Evolutionary conservation across 2,113 vertebrate genomes (phyloP).

Genomic region (Cyphomyrus discorhynchus): DNA sequence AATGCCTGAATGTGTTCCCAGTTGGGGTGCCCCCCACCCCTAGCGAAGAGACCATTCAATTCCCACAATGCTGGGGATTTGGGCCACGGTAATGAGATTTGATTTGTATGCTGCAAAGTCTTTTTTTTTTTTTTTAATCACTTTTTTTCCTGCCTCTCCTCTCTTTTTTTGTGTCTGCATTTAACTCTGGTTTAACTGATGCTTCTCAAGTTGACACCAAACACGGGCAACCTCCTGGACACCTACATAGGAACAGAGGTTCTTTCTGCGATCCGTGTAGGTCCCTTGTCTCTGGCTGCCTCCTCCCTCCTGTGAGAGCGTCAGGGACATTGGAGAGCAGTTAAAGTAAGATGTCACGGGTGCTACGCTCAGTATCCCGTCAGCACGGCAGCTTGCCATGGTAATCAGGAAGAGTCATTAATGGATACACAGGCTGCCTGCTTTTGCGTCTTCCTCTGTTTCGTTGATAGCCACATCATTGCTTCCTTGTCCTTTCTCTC

Average conservation of each 20-base stretch:
- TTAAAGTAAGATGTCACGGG: slow-evolving; percentile 2
- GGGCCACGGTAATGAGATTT: slow-evolving; percentile 65
- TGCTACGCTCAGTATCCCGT: not conserved
- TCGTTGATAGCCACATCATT: not conserved
- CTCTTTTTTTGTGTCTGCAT: not conserved
- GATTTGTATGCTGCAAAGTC: slow-evolving; percentile 61
- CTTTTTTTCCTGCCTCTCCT: slow-evolving; percentile 12
- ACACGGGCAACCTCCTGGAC: not conserved
- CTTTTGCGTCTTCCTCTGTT: not conserved
- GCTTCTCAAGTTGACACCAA: not conserved
- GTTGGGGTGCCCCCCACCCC: slow-evolving; percentile 53
- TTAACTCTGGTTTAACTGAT: not conserved
- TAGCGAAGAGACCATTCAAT: slow-evolving; percentile 53
- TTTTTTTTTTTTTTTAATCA: slow-evolving; percentile 26
- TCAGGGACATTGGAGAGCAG: not conserved
- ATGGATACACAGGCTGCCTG: not conserved
- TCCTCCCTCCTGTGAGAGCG: not conserved
- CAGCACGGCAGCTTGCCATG: not conserved
- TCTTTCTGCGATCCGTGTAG: not conserved
- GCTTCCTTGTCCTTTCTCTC: not conserved
- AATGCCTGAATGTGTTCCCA: slow-evolving; percentile 60
- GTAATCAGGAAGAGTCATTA: not conserved
- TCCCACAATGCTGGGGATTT: slow-evolving; percentile 53
- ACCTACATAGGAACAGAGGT: not conserved
- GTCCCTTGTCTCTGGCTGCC: not conserved